Conservation (phyloP, 35 echinoderm and acorn worm species). For the Patiria miniata region DNA sequence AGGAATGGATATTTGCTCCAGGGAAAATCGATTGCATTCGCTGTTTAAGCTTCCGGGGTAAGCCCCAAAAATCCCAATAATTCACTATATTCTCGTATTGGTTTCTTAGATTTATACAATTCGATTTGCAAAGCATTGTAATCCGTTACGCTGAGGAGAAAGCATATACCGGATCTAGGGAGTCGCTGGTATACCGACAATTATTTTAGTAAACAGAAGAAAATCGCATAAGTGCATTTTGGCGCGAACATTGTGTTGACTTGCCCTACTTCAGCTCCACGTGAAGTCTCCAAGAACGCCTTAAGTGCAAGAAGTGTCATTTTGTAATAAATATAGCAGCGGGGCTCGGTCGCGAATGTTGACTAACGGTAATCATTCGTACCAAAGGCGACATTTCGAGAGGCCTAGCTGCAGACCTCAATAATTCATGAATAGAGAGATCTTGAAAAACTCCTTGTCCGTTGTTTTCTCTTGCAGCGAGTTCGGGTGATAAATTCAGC, state of each 20-base stretch:
- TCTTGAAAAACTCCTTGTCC: too few species aligned
- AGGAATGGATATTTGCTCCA: too few species aligned
- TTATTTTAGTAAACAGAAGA: conserved; percentile 3
- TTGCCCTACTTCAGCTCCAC: not conserved
- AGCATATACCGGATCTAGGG: not conserved
- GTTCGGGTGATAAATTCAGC: too few species aligned
- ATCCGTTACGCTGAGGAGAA: not conserved
- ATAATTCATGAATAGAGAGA: not conserved
- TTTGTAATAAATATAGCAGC: conserved; percentile 21
- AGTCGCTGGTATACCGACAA: not conserved
- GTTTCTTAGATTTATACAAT: not conserved
- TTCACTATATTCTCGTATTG: too few species aligned
- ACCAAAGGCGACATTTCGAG: conserved; percentile 13
- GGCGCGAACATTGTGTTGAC: not conserved
- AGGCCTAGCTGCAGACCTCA: not conserved
- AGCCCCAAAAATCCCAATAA: too few species aligned
- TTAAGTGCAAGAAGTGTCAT: not conserved
- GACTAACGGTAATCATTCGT: conserved; percentile 19
- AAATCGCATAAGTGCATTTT: conserved; percentile 21
- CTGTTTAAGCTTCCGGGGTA: too few species aligned
- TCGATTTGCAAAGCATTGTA: not conserved
- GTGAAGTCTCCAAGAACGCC: not conserved
- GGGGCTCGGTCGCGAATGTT: not conserved
- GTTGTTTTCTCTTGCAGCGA: too few species aligned
- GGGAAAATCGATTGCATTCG: too few species aligned